Evolutionary conservation across 2,888 invertebrate genomes (phyloP), one percentile per base, ranked within the genome.

Genomic region (Petrolisthes cinctipes): DNA sequence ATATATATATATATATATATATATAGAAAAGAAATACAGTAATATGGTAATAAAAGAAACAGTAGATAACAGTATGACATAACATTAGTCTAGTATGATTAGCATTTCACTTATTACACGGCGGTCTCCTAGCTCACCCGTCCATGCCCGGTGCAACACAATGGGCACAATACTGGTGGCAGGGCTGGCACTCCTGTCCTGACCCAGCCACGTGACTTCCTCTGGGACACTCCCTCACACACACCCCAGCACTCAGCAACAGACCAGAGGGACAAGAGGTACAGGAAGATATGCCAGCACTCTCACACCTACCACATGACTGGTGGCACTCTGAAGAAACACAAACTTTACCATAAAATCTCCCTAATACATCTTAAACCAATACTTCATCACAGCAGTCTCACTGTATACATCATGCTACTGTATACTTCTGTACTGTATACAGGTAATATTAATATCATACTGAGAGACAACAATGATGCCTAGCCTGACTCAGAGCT

Each of bases 211-310:
- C 54, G n/a, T 82, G 85, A 56, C 81, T 85, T 14, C 82, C 85
- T 56, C 85, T 80, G 23, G 88, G 88, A 66, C 88, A 88, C 68
- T 66, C 61, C 11, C 57, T 75, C 11, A 85, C 85, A 54, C 88
- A 88, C 7, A 68, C 51, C 61, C 81, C 82, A 1, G 66, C 88
- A 85, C 82, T 88, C 56, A 76, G 54, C 37, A 82, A 57, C 4
- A 88, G 82, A 71, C 82, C 85, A 51, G 81, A 82, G 2, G 88
- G 85, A 68, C 88, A 88, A 5, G 88, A 88, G 5, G 79, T 82
- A 57, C 88, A 88, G 5, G 88, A 88, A 56, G 82, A 68, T 7
- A 85, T 82, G 54, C 88, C 84, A 53, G 85, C 75, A 78, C 79
- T 75, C 51, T 82, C 61, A 7, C 89, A 89, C 7, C 82, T 87